Base-by-base conservation (phyloP, 2,113 vertebrate genomes). In the Orycteropus afer region DNA sequence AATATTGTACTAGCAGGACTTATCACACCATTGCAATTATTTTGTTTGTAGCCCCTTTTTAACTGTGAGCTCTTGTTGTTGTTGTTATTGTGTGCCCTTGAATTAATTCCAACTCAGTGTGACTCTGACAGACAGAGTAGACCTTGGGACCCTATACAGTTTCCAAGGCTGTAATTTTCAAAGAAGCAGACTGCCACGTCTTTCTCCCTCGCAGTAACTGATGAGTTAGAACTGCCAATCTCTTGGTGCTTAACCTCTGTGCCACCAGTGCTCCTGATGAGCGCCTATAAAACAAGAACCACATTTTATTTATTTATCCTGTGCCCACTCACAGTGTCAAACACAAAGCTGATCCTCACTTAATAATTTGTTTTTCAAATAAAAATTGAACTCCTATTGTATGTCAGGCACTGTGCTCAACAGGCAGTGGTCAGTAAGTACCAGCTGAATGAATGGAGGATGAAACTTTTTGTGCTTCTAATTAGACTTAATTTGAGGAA, bases 401-500 rank as follows among this genome's bases (percentile, higher is more conserved):
- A 13, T 91, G 27, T 22, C 59, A 84, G 65, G 32, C 18, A 53
- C 25, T 42, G 2, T 55, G 5, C 15, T 49, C 57, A 20, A 25
- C 7, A 93, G 65, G 6, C 13, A 3, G 12, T 65, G 11, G 14
- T 79, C 78, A 92, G 0, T 29, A n/a, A 61, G 14, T 80, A 47
- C 23, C 23, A 42, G 2, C 3, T 49, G 37, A 89, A 25, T 37
- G 73, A 81, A 37, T 40, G 29, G 82, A 40, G 40, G 4, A 71
- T 23, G 34, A 69, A 42, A 0, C 1, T 88, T 55, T 95, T 34
- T 81, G 34, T 59, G 34, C 57, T 82, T 89, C 29, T 90, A 84
- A 78, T 88, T 95, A 65, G 65, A 81, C 17, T 45, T 76, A 57
- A 79, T 84, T 63, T 49, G 77, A 86, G 74, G 49, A 89, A 86